These are phyloP conservation scores for Calidris pygmaea DNA, from an alignment of 2,113 vertebrate species.

Conservation along the genomic window DNA sequence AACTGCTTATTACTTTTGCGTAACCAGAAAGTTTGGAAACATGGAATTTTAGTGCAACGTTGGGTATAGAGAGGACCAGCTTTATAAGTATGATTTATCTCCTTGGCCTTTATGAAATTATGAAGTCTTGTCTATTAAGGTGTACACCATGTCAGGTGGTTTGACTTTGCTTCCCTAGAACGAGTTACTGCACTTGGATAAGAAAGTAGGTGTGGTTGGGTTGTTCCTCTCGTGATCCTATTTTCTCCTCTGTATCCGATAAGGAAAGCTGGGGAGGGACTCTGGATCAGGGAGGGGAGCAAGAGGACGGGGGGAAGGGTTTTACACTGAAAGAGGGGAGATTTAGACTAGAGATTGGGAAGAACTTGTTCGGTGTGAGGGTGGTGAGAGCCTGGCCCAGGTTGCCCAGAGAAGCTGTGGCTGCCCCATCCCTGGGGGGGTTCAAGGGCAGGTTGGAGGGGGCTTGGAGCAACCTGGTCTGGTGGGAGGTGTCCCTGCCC, in stretches of 20 bases:
- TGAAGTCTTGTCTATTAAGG: neutral
- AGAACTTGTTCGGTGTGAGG: neutral
- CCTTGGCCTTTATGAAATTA: neutral
- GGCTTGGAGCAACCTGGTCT: neutral
- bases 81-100: neutral
- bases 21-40: neutral
- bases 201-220: neutral
- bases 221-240: neutral
- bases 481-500: neutral
- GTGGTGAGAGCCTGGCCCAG: neutral
- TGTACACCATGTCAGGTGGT: neutral
- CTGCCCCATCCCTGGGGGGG: neutral
- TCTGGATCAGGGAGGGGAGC: neutral
- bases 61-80: neutral
- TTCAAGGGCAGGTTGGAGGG: neutral
- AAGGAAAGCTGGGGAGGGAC: neutral
- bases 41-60: neutral
- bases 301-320: neutral
- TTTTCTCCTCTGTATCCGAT: fast-evolving
- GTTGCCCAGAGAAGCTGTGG: neutral
- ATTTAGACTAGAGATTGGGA: neutral
- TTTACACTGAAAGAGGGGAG: neutral
- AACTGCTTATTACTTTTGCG: neutral
- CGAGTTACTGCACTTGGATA: neutral
- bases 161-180: neutral